phyloP scores from a whole-genome alignment of 2,888 invertebrate genomes.

The Tricholauxania praeusta region DNA sequence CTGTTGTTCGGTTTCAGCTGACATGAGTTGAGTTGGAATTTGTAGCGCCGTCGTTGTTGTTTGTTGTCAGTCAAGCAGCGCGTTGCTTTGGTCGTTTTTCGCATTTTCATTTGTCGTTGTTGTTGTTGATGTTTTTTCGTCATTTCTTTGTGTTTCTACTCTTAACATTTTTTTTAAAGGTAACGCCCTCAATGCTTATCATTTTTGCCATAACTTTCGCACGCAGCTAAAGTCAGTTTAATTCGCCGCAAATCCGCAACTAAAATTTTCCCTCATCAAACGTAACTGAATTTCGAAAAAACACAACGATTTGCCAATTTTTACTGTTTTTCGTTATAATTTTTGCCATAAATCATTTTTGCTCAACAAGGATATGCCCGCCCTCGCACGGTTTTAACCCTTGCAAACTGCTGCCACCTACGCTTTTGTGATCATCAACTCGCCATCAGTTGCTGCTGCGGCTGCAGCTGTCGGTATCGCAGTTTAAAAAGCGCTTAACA shows the following conservation, averaged over 20 bases:
- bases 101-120: background rate
- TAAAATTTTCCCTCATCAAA: background rate
- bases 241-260: conserved; percentile 32
- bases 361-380: conserved; percentile 16
- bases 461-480: conserved; percentile 53
- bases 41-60: conserved; percentile 25
- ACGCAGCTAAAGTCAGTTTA: conserved; percentile 25
- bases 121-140: background rate
- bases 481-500: conserved; percentile 67
- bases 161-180: background rate
- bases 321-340: conserved; percentile 2
- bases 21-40: background rate
- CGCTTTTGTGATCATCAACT: conserved; percentile 51
- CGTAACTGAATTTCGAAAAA: background rate
- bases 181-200: conserved; percentile 20
- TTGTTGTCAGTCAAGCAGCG: conserved; percentile 26
- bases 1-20: background rate
- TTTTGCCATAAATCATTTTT: conserved; percentile 26
- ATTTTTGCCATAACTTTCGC: background rate
- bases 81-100: conserved; percentile 31
- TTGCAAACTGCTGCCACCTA: conserved; percentile 14
- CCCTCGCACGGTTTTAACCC: conserved; percentile 4
- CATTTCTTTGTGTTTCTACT: conserved; percentile 25
- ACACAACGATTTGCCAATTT: conserved; percentile 10
- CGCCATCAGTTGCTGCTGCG: conserved; percentile 38